Conservation (phyloP, 2,113 vertebrate genomes). For the Acinonyx jubatus region DNA sequence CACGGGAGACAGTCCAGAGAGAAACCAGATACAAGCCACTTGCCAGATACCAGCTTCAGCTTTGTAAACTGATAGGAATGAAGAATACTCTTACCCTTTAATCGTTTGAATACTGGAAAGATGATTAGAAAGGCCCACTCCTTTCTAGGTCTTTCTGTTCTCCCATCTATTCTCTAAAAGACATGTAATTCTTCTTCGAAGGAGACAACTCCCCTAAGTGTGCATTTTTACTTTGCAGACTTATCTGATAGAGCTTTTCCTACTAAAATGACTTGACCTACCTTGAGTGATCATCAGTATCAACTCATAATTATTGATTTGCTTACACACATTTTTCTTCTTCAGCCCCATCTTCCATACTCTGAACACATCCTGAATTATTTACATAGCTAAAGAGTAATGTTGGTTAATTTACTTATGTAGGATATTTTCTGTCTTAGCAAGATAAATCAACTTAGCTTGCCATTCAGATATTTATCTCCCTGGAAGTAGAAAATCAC, state of each 20-base stretch:
- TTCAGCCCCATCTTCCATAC: neutral
- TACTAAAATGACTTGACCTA: neutral
- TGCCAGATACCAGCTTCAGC: neutral
- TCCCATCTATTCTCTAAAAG: neutral
- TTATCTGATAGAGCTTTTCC: neutral
- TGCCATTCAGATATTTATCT: neutral
- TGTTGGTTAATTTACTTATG: neutral
- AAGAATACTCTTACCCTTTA: neutral
- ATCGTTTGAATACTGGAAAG: neutral
- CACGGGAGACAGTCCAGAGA: neutral
- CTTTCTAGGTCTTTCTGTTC: neutral
- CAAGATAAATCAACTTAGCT: neutral
- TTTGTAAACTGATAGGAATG: neutral
- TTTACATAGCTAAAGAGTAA: neutral
- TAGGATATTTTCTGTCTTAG: constrained; percentile 8
- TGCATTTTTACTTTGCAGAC: neutral
- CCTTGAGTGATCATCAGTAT: neutral
- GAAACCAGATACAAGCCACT: neutral
- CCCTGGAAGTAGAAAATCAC: neutral
- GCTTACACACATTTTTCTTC: neutral
- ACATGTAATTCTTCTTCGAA: neutral
- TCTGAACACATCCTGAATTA: neutral
- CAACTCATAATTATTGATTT: neutral
- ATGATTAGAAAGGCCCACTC: neutral
- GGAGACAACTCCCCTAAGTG: neutral